Evolutionary conservation across 2,888 invertebrate genomes (phyloP).

Genomic region (Taphrorychus bicolor): DNA sequence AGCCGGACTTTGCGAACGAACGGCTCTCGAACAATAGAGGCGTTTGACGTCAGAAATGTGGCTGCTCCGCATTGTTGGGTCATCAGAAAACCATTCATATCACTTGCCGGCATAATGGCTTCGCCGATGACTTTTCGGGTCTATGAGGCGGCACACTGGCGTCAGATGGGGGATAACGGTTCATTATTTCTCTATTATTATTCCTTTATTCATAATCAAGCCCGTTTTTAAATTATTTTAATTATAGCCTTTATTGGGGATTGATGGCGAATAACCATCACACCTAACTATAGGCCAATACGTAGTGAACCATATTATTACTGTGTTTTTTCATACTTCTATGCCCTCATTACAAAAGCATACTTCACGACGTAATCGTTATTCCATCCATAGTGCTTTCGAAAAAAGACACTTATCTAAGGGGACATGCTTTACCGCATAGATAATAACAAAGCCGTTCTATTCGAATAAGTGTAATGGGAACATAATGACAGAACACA

Average conservation of each 20-base stretch:
- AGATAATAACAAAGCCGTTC: conserved; percentile 30
- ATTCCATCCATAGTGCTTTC: conserved; percentile 2
- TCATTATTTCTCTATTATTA: conserved; percentile 1
- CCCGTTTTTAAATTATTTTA: neutral
- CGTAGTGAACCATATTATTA: neutral
- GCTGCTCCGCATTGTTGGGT: conserved; percentile 49
- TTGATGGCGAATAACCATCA: neutral
- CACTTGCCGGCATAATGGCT: conserved; percentile 45
- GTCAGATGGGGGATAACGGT: conserved; percentile 25
- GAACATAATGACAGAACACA: conserved; percentile 36
- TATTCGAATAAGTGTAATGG: conserved; percentile 32
- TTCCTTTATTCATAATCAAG: neutral
- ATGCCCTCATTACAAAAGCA: neutral
- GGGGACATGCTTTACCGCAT: conserved; percentile 28
- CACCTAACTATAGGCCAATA: neutral
- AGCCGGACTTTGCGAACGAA: conserved; percentile 32
- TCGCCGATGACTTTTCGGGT: conserved; percentile 38
- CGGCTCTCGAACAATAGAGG: conserved; percentile 42
- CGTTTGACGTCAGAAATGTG: conserved; percentile 48
- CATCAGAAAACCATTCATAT: conserved; percentile 52
- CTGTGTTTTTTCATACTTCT: neutral
- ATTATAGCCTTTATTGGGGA: neutral
- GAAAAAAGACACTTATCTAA: conserved; percentile 31
- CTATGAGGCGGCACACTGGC: conserved; percentile 31
- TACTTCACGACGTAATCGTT: conserved; percentile 7